Evolutionary conservation across 1,140 invertebrate genomes (phyloP).

Genomic region (Pogonomyrmex barbatus): DNA sequence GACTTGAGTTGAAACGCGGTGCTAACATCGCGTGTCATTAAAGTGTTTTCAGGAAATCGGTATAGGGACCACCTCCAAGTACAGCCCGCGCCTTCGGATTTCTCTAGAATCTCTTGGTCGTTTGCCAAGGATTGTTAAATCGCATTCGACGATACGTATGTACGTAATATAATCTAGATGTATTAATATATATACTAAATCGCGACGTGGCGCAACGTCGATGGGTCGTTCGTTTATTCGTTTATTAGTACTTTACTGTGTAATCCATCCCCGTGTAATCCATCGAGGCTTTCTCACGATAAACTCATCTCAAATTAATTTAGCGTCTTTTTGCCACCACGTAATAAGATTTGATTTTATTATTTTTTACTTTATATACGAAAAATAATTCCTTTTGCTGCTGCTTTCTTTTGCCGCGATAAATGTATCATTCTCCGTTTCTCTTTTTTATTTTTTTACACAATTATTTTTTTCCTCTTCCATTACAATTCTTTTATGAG

Average conservation of each 20-base stretch:
- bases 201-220: not conserved
- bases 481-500: not conserved
- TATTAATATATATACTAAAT: constrained; percentile 48
- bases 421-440: not conserved
- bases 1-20: constrained; percentile 40
- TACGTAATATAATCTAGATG: constrained; percentile 36
- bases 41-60: constrained; percentile 61
- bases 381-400: not conserved
- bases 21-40: constrained; percentile 61
- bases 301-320: constrained; percentile 30
- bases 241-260: constrained; percentile 17
- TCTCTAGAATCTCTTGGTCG: constrained; percentile 49
- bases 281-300: not conserved
- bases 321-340: not conserved
- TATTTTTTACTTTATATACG: not conserved
- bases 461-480: not conserved
- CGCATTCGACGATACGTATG: constrained; percentile 10
- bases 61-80: constrained; percentile 46
- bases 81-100: constrained; percentile 41
- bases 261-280: not conserved
- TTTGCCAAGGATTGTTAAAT: constrained; percentile 52
- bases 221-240: not conserved
- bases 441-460: not conserved
- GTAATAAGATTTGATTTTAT: constrained; percentile 21
- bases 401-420: not conserved